These are phyloP conservation scores for Philypnodon macrostomus DNA, from an alignment of 2,797 vertebrate species.

Conservation along the genomic window DNA sequence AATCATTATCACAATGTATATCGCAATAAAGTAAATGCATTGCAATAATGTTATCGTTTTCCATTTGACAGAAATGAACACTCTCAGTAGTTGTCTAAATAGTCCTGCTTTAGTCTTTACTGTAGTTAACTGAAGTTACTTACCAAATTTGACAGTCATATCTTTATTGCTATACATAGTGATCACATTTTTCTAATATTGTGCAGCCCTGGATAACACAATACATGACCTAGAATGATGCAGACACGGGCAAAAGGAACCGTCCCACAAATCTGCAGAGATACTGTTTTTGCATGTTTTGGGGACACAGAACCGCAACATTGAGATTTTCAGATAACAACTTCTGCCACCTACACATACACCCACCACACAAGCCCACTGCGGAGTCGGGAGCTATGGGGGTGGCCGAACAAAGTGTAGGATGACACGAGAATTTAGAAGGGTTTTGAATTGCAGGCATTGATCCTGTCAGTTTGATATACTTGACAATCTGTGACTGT, in stretches of 20 bases:
- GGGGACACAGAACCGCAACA: slow-evolving; percentile 7
- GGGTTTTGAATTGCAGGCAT: slow-evolving; percentile 3
- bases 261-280: slow-evolving; percentile 3
- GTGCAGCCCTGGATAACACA: no score
- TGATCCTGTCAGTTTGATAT: slow-evolving; percentile 11
- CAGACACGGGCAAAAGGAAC: no score
- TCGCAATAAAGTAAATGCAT: no score
- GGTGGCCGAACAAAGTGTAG: slow-evolving; percentile 4
- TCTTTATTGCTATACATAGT: no score
- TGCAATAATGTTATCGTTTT: no score
- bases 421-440: background rate
- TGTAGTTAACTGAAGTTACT: no score
- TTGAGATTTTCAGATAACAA: slow-evolving; percentile 21
- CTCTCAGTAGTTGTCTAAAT: no score
- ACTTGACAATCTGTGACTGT: slow-evolving; percentile 20
- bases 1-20: no score
- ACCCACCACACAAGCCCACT: slow-evolving; percentile 17
- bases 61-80: no score
- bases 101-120: no score
- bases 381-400: slow-evolving; percentile 3
- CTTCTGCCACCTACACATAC: slow-evolving; percentile 9
- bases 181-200: no score
- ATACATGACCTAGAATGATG: slow-evolving; percentile 26
- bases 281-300: slow-evolving; percentile 1
- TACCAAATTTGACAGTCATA: no score